Percentiles rank a stretch among this genome's conserved stretches.
These are phyloP conservation scores for Melipona beecheii DNA, from an alignment of 2,888 invertebrate species.

Conservation along the genomic window DNA sequence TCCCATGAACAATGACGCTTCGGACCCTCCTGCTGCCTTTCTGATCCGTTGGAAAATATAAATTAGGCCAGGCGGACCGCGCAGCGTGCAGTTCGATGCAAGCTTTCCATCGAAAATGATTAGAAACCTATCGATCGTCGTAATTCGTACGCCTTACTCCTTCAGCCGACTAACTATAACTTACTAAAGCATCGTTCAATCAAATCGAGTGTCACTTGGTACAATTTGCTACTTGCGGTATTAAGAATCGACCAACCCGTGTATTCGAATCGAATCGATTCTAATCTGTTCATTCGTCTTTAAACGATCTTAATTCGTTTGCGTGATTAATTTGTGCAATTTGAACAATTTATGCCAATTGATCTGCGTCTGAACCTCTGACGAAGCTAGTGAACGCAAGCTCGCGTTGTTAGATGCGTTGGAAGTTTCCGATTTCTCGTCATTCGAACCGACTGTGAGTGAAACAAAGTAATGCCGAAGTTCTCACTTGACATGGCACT, in stretches of 20 bases:
- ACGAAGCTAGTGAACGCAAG: background rate
- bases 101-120: conserved; percentile 71
- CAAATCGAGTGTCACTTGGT: too few relatives aligned
- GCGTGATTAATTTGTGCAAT: background rate
- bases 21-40: conserved; percentile 86
- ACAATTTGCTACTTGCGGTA: too few relatives aligned
- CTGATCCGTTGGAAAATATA: conserved; percentile 78
- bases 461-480: background rate
- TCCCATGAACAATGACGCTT: conserved; percentile 54
- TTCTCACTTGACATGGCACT: background rate
- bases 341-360: background rate
- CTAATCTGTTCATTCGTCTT: background rate
- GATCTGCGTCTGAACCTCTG: background rate
- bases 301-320: background rate
- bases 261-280: background rate
- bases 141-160: background rate
- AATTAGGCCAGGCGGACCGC: conserved; percentile 76
- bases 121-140: conserved; percentile 34
- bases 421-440: background rate
- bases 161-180: background rate
- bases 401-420: background rate
- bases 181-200: too few relatives aligned
- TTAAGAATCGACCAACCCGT: too few relatives aligned
- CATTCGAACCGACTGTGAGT: background rate
- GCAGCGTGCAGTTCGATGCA: conserved; percentile 76